Base-by-base conservation (phyloP, 2,888 invertebrate species). In the Globia sparganii region DNA sequence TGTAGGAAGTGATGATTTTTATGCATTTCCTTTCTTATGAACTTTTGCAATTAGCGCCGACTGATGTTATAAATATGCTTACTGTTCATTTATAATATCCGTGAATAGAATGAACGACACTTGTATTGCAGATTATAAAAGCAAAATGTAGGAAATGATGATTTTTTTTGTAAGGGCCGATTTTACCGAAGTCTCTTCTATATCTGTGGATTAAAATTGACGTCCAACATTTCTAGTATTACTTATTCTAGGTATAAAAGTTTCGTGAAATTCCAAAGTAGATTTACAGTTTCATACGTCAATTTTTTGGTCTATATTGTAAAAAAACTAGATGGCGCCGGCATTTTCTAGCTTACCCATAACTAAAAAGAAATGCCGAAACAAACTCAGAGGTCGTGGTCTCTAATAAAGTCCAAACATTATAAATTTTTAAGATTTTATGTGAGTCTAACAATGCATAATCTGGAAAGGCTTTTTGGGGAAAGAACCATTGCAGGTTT, bases 11-110 rank as follows among this genome's bases (percentile, higher is more conserved):
- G 53, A 25, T 53, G 53, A 25, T 53, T 53, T 9, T 53, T 53
- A 46, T 18, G 18, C 6, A 18, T 46, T 67, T 64, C 28, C 11
- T 75, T 80, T 56, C 46, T 62, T 49, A 43, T 58, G 5, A 73
- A 74, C 13, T 46, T 46, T 58, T 4, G 46, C 59, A 80, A 80
- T 84, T 80, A 80, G 64, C 46, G 6, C 34, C 5, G 13, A 53
- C 53, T 69, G 25, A n/a, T 61, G 43, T 28, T 34, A 6, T 40
- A n/a, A 15, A 53, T 25, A 25, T 5, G 13, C 5, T 18, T 25
- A 31, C 25, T 28, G 18, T 21, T 46, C 2, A 37, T 56, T 58
- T 28, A 4, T 18, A 34, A 64, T 64, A 64, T 34, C n/a, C 21
- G 18, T 21, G 5, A 5, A 43, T 25, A 28, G 0, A 66, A n/a